phyloP scores from a whole-genome alignment of 2,888 invertebrate genomes.

The Phaedon cochleariae region DNA sequence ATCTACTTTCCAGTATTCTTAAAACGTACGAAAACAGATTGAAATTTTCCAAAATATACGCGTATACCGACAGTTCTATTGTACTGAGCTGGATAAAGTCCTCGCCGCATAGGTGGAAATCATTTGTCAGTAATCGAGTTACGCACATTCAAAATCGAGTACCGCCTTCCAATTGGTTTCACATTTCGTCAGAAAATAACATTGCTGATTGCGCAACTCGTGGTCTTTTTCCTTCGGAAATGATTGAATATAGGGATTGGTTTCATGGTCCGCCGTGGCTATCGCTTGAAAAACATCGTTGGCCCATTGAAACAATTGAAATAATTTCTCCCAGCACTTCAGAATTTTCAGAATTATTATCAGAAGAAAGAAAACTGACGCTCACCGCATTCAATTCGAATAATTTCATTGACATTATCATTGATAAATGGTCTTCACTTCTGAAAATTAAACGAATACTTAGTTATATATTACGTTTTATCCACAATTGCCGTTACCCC shows the following conservation, averaged over 20 bases:
- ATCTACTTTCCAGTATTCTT: background rate
- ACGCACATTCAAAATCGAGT: background rate
- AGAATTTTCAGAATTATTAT: background rate
- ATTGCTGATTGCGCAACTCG: background rate
- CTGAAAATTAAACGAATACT: too few relatives aligned
- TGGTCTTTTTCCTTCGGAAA: too few relatives aligned
- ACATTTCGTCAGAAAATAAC: background rate
- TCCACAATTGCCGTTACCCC: too few relatives aligned
- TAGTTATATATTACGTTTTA: too few relatives aligned
- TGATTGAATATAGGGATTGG: too few relatives aligned
- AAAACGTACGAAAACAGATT: background rate
- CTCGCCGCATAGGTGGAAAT: background rate
- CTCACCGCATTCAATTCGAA: background rate
- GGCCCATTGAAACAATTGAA: too few relatives aligned
- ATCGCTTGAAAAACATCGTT: too few relatives aligned
- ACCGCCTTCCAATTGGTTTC: background rate
- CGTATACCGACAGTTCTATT: slow-evolving; percentile 1
- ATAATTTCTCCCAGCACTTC: too few relatives aligned
- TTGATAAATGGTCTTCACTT: background rate
- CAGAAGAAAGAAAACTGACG: background rate
- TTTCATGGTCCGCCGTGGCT: too few relatives aligned
- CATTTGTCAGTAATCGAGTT: background rate
- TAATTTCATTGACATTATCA: background rate
- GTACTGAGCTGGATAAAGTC: background rate
- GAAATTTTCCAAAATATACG: background rate